These are phyloP conservation scores for Fratercula arctica DNA, from an alignment of 2,797 vertebrate species.

Conservation along the genomic window DNA sequence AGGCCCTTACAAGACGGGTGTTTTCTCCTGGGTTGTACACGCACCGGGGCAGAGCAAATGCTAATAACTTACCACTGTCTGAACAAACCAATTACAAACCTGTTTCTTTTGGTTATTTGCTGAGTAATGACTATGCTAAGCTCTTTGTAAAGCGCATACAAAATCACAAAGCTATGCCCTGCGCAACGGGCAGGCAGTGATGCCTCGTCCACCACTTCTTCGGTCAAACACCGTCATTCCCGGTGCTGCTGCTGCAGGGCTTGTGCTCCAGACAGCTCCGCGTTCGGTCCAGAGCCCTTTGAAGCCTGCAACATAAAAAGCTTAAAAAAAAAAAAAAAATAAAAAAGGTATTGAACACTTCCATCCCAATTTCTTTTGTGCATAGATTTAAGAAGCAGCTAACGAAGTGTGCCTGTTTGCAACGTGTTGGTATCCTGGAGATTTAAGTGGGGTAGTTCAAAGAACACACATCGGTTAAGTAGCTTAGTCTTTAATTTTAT, in stretches of 20 bases:
- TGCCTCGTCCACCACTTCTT: neutral
- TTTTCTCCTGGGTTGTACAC: neutral
- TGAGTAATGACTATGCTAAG: neutral
- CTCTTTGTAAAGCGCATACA: neutral
- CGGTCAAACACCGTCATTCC: neutral
- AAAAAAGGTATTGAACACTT: neutral
- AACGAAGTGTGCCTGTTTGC: neutral
- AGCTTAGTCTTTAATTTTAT: slow-evolving; percentile 27
- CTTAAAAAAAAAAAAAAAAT: neutral
- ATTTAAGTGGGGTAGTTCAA: neutral
- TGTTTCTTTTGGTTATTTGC: slow-evolving; percentile 5
- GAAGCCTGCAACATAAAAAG: neutral
- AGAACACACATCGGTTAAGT: neutral
- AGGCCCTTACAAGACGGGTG: slow-evolving; percentile 31
- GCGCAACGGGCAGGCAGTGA: neutral
- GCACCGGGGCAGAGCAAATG: neutral
- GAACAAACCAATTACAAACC: neutral
- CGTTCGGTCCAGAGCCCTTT: neutral
- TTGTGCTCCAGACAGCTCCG: neutral
- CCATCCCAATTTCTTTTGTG: neutral
- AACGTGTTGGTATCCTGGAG: neutral
- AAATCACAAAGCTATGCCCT: neutral
- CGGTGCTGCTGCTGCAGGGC: neutral
- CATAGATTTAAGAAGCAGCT: neutral
- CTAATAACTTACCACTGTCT: neutral